Evolutionary conservation across 2,113 vertebrate genomes (phyloP).

Genomic region (Lepus americanus): DNA sequence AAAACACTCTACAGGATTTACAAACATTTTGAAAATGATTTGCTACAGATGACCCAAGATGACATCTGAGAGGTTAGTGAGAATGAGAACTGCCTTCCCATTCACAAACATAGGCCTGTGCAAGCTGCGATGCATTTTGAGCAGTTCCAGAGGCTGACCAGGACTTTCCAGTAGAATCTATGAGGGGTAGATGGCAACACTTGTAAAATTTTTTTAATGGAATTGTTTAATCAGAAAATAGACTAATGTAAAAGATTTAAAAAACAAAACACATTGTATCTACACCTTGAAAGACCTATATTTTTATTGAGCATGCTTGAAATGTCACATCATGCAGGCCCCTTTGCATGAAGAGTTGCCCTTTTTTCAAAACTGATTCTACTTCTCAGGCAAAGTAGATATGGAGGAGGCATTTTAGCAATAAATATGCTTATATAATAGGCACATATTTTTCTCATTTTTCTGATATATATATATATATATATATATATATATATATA

Average conservation of each 20-base stretch:
- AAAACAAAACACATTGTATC: neutral
- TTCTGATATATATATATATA: too few species aligned
- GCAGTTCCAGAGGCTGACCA: neutral
- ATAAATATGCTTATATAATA: neutral
- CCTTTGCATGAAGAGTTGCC: neutral
- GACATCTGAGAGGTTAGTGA: neutral
- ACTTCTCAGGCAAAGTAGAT: neutral
- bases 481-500: too few species aligned
- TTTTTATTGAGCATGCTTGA: neutral
- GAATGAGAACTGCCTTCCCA: neutral
- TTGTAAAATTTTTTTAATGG: neutral
- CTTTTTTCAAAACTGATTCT: neutral
- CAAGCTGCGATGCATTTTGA: neutral
- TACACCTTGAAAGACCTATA: neutral
- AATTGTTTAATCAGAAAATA: slow-evolving; percentile 14
- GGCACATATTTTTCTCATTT: neutral
- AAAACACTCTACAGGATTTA: neutral
- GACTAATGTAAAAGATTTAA: neutral
- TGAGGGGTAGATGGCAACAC: neutral
- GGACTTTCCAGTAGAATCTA: neutral
- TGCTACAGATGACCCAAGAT: neutral
- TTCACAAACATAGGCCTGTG: neutral
- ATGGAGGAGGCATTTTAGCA: neutral
- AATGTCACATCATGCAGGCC: neutral
- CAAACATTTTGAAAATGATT: neutral